phyloP scores from a whole-genome alignment of 2,113 vertebrate species.

The Salvelinus alpinus region DNA sequence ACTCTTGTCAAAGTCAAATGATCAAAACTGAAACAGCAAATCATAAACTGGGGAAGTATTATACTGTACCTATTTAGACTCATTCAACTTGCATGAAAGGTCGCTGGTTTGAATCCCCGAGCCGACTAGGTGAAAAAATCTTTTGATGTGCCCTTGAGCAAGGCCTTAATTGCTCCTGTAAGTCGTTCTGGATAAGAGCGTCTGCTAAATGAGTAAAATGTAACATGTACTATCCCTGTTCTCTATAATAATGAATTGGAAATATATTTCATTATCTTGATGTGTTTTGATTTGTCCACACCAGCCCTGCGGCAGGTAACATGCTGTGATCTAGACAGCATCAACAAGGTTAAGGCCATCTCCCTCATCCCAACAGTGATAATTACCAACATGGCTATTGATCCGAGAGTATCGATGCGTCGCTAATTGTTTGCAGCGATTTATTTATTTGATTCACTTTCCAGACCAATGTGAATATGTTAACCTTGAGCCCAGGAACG shows the following conservation, averaged over 20 bases:
- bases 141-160: too few relatives aligned
- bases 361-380: conserved; percentile 78
- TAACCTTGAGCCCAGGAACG: conserved; percentile 71
- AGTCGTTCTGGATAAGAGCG: too few relatives aligned
- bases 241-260: conserved; percentile 61
- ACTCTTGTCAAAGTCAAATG: too few relatives aligned
- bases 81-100: too few relatives aligned
- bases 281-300: conserved; percentile 71
- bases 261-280: conserved; percentile 64
- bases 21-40: too few relatives aligned
- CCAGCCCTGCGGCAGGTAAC: conserved; percentile 54
- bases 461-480: conserved; percentile 51
- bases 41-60: too few relatives aligned
- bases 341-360: conserved; percentile 72
- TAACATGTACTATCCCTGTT: conserved; percentile 22
- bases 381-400: conserved; percentile 79
- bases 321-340: conserved; percentile 64
- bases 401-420: conserved; percentile 75
- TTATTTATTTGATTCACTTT: conserved; percentile 73
- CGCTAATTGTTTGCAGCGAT: conserved; percentile 73
- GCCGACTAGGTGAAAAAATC: too few relatives aligned
- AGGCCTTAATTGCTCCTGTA: too few relatives aligned
- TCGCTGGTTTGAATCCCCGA: too few relatives aligned
- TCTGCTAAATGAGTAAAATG: too few relatives aligned
- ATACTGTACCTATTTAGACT: too few relatives aligned